A percentile compares a stretch with the other conserved stretches of the same genome.
Evolutionary conservation across 2,113 vertebrate species (phyloP).

Genomic region (Pluvialis apricaria): DNA sequence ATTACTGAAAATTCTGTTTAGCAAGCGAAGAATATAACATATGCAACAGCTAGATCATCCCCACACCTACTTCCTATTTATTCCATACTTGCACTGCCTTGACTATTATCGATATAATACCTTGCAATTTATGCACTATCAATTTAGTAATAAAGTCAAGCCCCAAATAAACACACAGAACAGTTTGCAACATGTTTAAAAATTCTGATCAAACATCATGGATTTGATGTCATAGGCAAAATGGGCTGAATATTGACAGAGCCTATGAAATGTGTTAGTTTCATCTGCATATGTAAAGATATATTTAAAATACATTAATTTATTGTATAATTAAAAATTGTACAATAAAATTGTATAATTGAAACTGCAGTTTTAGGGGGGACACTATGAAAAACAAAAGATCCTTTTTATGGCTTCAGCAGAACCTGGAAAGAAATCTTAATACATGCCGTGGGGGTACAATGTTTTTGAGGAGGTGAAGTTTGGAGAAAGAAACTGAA

Average conservation of each 20-base stretch:
- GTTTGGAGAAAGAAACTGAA: neutral
- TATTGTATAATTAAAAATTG: neutral
- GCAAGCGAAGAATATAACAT: neutral
- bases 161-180: neutral
- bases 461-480: neutral
- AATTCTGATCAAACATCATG: neutral
- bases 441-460: accelerated
- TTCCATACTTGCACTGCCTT: neutral
- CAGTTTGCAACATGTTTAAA: neutral
- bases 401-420: neutral
- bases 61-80: neutral
- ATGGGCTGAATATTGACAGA: neutral
- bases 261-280: neutral
- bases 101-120: neutral
- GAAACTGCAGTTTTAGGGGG: neutral
- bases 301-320: neutral
- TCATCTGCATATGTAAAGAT: neutral
- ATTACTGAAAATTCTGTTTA: neutral
- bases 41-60: neutral
- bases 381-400: neutral
- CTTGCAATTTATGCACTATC: neutral
- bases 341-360: neutral
- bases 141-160: neutral
- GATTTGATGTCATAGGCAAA: neutral
- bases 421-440: neutral